These are phyloP conservation scores for Hydrozoanthus gracilis DNA, from an alignment of 92 coral and sea anemone genomes.

Conservation along the genomic window DNA sequence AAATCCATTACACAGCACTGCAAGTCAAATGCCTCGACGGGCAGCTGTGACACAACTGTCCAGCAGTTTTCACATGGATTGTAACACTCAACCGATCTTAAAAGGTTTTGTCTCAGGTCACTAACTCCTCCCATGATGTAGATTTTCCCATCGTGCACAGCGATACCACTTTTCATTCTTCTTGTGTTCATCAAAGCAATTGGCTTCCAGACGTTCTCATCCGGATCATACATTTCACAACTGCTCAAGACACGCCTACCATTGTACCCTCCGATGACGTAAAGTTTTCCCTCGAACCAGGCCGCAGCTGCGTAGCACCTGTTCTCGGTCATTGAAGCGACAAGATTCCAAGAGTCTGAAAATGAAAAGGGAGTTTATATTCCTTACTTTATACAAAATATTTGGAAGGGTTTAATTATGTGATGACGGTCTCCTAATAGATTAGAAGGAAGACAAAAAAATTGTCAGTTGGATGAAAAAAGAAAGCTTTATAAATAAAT, in stretches of 20 bases:
- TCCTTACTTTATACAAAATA: not conserved
- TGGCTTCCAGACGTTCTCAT: slow-evolving; percentile 68
- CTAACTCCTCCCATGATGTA: slow-evolving; percentile 86
- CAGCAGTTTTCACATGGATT: slow-evolving; percentile 66
- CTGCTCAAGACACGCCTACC: slow-evolving; percentile 68
- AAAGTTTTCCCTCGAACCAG: slow-evolving; percentile 67
- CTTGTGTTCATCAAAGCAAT: slow-evolving; percentile 76
- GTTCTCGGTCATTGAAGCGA: slow-evolving; percentile 72
- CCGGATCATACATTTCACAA: slow-evolving; percentile 82
- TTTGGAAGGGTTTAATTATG: too few species aligned
- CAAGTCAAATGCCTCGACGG: slow-evolving; percentile 62
- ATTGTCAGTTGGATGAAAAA: too few species aligned
- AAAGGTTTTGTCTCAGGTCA: slow-evolving; percentile 57
- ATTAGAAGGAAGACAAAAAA: too few species aligned
- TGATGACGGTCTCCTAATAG: too few species aligned
- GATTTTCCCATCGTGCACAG: slow-evolving; percentile 75
- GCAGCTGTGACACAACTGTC: slow-evolving; percentile 72
- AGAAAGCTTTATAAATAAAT: too few species aligned
- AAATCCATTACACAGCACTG: slow-evolving; percentile 56
- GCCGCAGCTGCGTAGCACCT: slow-evolving; percentile 79
- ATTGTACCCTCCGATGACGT: slow-evolving; percentile 87
- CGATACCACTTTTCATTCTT: slow-evolving; percentile 78
- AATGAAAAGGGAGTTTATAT: not conserved
- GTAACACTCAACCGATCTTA: slow-evolving; percentile 76
- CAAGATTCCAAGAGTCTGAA: slow-evolving; percentile 76